Conservation (phyloP, 2,797 vertebrate species). For the Bradypodion ventrale region DNA sequence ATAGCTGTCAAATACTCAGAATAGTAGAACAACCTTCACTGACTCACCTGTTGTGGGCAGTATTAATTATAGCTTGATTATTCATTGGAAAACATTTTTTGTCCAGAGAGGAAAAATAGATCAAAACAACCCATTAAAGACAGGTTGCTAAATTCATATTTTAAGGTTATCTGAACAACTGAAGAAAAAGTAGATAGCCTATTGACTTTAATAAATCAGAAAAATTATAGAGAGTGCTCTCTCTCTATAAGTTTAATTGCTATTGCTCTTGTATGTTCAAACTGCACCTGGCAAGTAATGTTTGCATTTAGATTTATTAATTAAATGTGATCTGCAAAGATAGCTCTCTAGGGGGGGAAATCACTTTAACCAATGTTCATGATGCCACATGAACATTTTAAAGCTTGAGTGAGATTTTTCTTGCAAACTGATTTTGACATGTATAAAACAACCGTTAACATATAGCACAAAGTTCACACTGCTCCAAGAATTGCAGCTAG, state of each 20-base stretch:
- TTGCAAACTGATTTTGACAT: conserved; percentile 1
- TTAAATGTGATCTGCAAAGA: not conserved
- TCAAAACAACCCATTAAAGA: not conserved
- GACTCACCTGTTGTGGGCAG: conserved; percentile 21
- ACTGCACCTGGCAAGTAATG: conserved; percentile 13
- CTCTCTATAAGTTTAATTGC: too few species aligned
- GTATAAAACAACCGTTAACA: not conserved
- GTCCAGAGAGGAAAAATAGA: conserved; percentile 4
- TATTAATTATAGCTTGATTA: conserved; percentile 24
- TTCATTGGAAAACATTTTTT: not conserved
- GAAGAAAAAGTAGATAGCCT: conserved; percentile 14
- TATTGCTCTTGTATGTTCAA: conserved; percentile 5
- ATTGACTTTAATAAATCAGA: not conserved
- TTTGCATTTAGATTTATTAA: conserved; percentile 5
- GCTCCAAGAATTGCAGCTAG: not conserved
- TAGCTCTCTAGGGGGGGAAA: not conserved
- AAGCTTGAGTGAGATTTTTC: not conserved
- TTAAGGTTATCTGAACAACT: conserved; percentile 13
- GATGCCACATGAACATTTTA: not conserved
- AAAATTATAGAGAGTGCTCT: conserved; percentile 12
- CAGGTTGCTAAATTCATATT: not conserved
- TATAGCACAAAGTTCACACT: conserved; percentile 15
- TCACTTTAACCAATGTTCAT: not conserved
- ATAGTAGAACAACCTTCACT: conserved; percentile 36
- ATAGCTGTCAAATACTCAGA: not conserved